Conservation (phyloP, 2,888 invertebrate species). For the Nematopogon swammerdamellus region DNA sequence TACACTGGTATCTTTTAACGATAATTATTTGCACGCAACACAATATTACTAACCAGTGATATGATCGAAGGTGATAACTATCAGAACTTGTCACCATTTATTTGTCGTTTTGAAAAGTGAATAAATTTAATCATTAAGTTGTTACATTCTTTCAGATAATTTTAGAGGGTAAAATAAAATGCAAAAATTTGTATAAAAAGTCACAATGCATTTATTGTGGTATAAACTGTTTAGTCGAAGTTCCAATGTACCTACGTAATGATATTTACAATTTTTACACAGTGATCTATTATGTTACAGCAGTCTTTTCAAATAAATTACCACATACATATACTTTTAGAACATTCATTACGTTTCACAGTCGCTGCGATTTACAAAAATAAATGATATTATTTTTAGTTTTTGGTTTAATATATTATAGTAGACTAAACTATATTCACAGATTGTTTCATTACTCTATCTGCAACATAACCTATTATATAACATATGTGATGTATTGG, state of each 20-base stretch:
- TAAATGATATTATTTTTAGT: not conserved
- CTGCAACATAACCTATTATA: too few species aligned
- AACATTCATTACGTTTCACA: not conserved
- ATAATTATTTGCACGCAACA: too few species aligned
- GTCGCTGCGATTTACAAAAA: not conserved
- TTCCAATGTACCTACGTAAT: constrained; percentile 51
- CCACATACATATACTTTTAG: constrained; percentile 10
- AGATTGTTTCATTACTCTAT: not conserved
- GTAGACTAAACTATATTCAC: not conserved
- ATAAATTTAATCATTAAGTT: too few species aligned
- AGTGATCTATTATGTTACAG: constrained; percentile 41
- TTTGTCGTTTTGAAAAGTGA: too few species aligned
- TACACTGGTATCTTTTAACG: too few species aligned
- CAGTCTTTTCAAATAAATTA: constrained; percentile 53
- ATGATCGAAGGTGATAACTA: too few species aligned
- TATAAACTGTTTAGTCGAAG: constrained; percentile 57
- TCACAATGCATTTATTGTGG: constrained; percentile 58
- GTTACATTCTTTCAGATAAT: too few species aligned
- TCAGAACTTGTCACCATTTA: too few species aligned
- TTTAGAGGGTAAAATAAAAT: too few species aligned
- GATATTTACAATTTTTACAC: constrained; percentile 51
- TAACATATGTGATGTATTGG: too few species aligned
- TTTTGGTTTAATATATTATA: not conserved
- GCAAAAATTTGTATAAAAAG: constrained; percentile 33
- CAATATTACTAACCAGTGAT: too few species aligned